A percentile compares a stretch with the other conserved stretches of the same genome.
Evolutionary conservation across 2,797 vertebrate species (phyloP).

Genomic region (Mionectes olivaceus): DNA sequence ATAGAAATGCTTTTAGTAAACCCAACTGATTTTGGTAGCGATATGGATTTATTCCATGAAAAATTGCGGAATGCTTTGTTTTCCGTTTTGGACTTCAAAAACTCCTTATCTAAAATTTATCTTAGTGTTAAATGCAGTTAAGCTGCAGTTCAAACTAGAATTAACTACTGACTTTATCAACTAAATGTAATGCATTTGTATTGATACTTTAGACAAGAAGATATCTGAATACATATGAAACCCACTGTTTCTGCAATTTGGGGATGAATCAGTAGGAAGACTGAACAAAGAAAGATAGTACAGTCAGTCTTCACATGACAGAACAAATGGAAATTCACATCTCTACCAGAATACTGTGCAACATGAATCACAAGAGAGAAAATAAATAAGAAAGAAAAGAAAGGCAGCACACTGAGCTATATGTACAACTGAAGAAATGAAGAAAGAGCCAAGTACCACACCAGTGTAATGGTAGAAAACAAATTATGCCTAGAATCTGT

Average conservation of each 20-base stretch:
- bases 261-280: slow-evolving; percentile 16
- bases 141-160: neutral
- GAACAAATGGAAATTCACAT: slow-evolving; percentile 23
- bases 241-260: neutral
- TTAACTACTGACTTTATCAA: slow-evolving; percentile 27
- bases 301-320: slow-evolving; percentile 45
- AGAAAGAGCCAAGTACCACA: neutral
- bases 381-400: slow-evolving; percentile 31
- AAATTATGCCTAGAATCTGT: neutral
- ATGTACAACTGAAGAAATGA: neutral
- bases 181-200: slow-evolving; percentile 16
- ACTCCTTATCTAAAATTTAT: neutral
- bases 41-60: neutral
- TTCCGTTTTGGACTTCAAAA: neutral
- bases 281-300: slow-evolving; percentile 20
- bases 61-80: neutral
- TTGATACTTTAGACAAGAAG: slow-evolving; percentile 33
- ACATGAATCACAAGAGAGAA: slow-evolving; percentile 14
- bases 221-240: slow-evolving; percentile 1
- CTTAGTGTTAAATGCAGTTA: neutral
- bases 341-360: neutral
- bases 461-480: neutral
- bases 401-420: neutral
- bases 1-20: neutral
- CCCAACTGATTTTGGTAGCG: neutral